phyloP scores from a whole-genome alignment of 2,797 vertebrate genomes.

The Cheirogaleus major region DNA sequence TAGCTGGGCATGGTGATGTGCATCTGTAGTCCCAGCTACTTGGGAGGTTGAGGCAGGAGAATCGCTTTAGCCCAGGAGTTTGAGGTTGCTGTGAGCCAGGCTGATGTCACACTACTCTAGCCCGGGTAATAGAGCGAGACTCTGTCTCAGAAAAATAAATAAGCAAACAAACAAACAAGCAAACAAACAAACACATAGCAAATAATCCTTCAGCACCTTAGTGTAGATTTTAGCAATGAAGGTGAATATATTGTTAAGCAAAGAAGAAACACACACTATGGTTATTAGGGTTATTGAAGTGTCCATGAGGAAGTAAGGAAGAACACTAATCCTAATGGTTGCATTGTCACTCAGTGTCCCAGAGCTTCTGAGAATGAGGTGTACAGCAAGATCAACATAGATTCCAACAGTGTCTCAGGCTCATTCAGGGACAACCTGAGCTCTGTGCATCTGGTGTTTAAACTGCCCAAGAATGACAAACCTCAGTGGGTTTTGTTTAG shows the following conservation, averaged over 20 bases:
- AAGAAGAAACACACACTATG: neutral
- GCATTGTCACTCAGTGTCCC: neutral
- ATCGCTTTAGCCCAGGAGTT: too few relatives aligned
- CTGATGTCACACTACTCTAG: too few relatives aligned
- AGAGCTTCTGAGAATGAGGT: neutral
- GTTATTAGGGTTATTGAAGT: neutral
- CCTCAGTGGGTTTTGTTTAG: neutral
- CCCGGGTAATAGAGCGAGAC: too few relatives aligned
- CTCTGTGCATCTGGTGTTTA: neutral
- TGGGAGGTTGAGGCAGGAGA: too few relatives aligned
- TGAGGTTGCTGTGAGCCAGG: too few relatives aligned
- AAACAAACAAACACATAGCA: slow-evolving; percentile 8
- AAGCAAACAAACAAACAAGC: too few relatives aligned
- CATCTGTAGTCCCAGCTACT: too few relatives aligned
- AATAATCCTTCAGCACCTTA: neutral
- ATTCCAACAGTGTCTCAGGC: neutral
- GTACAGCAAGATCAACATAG: neutral
- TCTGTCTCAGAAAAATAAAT: too few relatives aligned
- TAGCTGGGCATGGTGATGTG: too few relatives aligned
- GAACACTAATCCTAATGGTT: neutral
- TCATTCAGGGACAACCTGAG: neutral
- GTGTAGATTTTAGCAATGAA: neutral
- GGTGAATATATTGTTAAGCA: neutral
- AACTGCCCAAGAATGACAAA: neutral
- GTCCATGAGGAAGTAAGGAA: neutral